These are phyloP conservation scores for Harpagoxenus sublaevis DNA, from an alignment of 2,888 invertebrate genomes.

Conservation along the genomic window DNA sequence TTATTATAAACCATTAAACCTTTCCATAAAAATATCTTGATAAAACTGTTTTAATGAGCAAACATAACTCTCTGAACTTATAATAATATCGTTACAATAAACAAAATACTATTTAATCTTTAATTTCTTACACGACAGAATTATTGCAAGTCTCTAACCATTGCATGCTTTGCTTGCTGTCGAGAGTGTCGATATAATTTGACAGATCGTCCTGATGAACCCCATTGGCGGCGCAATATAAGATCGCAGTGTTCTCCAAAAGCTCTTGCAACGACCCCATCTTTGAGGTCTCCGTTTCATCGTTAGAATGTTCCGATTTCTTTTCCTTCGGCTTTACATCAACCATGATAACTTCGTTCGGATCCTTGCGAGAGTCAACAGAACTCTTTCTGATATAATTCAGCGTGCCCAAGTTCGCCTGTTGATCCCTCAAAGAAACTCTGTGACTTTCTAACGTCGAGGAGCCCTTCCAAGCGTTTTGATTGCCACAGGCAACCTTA, in stretches of 20 bases:
- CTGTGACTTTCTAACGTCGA: conserved; percentile 1
- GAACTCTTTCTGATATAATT: conserved; percentile 1
- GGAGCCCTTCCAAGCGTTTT: background rate
- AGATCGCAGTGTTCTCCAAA: conserved; percentile 81
- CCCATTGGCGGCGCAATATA: conserved; percentile 83
- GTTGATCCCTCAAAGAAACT: conserved; percentile 27
- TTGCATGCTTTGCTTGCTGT: conserved; percentile 77
- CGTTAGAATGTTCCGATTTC: background rate
- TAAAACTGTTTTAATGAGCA: background rate
- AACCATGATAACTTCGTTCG: background rate
- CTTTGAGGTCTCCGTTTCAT: conserved; percentile 9
- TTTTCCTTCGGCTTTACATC: conserved; percentile 34
- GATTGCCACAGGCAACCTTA: background rate
- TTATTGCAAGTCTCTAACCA: conserved; percentile 78
- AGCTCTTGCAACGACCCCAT: conserved; percentile 75
- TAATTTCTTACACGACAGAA: conserved; percentile 24
- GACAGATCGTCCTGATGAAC: conserved; percentile 81
- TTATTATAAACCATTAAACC: conserved; percentile 13
- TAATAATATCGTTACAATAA: background rate
- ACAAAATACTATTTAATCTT: conserved; percentile 19
- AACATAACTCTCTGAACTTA: conserved; percentile 20
- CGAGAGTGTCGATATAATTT: conserved; percentile 80
- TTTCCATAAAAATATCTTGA: conserved; percentile 1
- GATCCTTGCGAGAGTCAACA: background rate
- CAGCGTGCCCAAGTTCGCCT: background rate